Base-by-base conservation (phyloP, 53 echinoderm and acorn worm genomes). In the Actinopyga echinites region DNA sequence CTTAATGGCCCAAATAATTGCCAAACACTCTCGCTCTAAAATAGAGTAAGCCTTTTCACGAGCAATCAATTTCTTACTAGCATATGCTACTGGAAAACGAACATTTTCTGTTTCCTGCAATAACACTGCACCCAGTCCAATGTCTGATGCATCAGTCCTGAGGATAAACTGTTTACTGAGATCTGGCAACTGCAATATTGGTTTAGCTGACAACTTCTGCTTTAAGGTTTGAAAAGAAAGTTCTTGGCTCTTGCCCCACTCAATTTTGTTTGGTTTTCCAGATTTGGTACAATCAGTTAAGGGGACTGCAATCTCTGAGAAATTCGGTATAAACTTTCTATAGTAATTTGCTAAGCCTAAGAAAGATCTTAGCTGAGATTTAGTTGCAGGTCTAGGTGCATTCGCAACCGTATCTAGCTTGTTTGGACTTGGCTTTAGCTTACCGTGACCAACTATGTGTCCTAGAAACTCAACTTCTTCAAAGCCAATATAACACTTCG, bases 291-390 rank as follows among this genome's bases (percentile, higher is more conserved):
- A 68, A 57, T 92, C 89, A 19, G 89, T 92, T 17, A 92, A 56
- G 2, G 92, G 92, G 22, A 66, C 79, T 29, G 92, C 87, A 29
- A 93, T 87, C 0, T 77, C 57, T 19, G 90, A 69, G 58, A 79
- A 92, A 29, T 79, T 40, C 2, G 89, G 84, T 5, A 92, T 89
- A 36, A 86, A 92, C 29, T 54, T 68, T 4, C 84, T 8, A n/a
- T n/a, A n/a, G n/a, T n/a, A n/a, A n/a, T n/a, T n/a, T n/a, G n/a
- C n/a, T n/a, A n/a, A n/a, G n/a, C 92, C 89, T 3, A 92, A 45
- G 52, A 86, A 92, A 4, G 92, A 86, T 12, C 89, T 31, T 26
- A 92, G 19, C 55, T 92, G 87, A 13, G 83, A 79, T 82, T 93
- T 93, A 1, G 93, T 93, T 33, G 63, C 42, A 4, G 93, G 86